These are phyloP conservation scores for Hemicentrotus pulcherrimus DNA, from an alignment of 35 echinoderm and acorn worm species.

Conservation along the genomic window DNA sequence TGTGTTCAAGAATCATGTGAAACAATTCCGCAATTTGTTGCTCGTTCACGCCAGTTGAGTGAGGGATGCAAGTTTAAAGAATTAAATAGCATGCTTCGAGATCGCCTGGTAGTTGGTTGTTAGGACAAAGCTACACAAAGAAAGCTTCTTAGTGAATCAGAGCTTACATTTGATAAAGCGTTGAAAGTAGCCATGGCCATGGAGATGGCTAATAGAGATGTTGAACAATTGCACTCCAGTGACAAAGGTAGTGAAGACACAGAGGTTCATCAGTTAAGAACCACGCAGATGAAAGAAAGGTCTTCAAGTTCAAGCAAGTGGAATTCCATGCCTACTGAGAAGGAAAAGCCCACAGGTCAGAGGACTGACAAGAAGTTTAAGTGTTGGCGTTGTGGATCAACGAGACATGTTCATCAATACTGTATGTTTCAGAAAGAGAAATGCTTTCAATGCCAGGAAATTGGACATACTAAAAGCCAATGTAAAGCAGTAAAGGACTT, in stretches of 20 bases:
- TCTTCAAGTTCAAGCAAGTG: not conserved
- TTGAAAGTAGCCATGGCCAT: too few relatives aligned
- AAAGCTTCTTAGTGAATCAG: not conserved
- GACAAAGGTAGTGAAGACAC: not conserved
- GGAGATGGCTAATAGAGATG: too few relatives aligned
- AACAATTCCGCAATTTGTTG: slow-evolving; percentile 23
- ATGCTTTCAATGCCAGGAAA: not conserved
- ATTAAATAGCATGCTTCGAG: not conserved
- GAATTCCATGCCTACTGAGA: not conserved
- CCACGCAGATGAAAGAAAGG: not conserved
- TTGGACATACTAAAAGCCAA: slow-evolving; percentile 17
- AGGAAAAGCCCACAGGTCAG: not conserved
- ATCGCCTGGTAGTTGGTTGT: slow-evolving; percentile 23
- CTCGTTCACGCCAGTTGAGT: not conserved
- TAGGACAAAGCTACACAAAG: not conserved
- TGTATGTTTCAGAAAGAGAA: not conserved
- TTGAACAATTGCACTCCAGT: too few relatives aligned
- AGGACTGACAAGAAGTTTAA: not conserved
- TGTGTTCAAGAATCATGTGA: not conserved
- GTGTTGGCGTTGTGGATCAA: not conserved
- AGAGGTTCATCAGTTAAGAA: not conserved
- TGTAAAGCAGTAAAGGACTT: not conserved
- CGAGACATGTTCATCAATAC: not conserved
- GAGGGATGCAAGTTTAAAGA: too few relatives aligned
- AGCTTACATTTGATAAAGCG: too few relatives aligned